phyloP scores from a whole-genome alignment of 2,888 invertebrate species.

The Scrobipalpa atriplicella region DNA sequence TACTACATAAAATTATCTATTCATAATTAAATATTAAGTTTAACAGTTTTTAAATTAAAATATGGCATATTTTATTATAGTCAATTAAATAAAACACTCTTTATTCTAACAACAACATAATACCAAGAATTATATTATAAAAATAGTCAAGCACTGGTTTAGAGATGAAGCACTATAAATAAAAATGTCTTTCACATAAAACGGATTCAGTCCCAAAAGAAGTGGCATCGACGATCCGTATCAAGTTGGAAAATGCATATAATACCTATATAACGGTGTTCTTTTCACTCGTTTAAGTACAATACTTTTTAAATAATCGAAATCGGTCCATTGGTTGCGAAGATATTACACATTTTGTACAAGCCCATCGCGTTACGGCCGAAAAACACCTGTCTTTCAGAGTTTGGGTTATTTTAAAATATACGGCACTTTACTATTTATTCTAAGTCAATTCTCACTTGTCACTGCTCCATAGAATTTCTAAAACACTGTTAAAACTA shows the following conservation, averaged over 20 bases:
- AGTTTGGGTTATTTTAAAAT: neutral
- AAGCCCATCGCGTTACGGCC: no score
- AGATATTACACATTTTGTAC: no score
- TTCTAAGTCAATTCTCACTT: conserved; percentile 10
- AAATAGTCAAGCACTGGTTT: conserved; percentile 4
- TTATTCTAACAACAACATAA: neutral
- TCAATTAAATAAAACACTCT: conserved; percentile 4
- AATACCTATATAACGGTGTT: no score
- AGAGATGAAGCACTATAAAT: neutral
- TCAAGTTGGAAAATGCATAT: no score
- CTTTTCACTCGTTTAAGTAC: no score
- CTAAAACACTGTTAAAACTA: conserved; percentile 16
- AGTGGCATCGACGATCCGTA: no score
- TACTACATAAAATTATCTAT: neutral
- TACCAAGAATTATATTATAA: no score
- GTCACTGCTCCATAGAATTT: conserved; percentile 14
- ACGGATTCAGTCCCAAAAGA: no score
- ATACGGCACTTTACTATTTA: neutral
- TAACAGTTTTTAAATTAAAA: neutral
- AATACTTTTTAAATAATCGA: no score
- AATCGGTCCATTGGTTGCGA: no score
- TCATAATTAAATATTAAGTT: neutral
- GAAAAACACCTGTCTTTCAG: neutral
- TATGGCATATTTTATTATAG: conserved; percentile 18
- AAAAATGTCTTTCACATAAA: no score